Conservation (phyloP, 2,797 vertebrate genomes). For the Iguana delicatissima region DNA sequence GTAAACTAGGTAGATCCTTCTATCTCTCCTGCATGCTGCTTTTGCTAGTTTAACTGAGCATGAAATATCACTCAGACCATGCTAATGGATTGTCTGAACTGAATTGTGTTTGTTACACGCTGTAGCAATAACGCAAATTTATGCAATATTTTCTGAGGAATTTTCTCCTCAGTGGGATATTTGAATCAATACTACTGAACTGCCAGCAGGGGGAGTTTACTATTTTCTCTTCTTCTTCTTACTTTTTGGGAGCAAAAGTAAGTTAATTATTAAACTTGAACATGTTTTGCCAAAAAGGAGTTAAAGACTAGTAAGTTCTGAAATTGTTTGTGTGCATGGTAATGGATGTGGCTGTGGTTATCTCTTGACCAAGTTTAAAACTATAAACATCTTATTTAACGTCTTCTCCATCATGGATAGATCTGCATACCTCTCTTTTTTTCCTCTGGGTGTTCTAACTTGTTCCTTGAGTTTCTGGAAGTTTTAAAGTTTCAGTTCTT, state of each 20-base stretch:
- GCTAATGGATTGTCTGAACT: not conserved
- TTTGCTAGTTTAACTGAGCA: fast-evolving
- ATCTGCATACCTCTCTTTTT: not conserved
- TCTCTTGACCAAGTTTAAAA: not conserved
- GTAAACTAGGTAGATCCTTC: not conserved
- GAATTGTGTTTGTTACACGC: not conserved
- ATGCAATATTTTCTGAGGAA: not conserved
- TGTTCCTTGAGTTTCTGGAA: not conserved
- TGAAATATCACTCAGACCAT: fast-evolving
- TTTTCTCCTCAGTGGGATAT: not conserved
- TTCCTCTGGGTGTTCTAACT: conserved; percentile 5
- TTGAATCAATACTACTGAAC: not conserved
- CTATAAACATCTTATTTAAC: conserved; percentile 44
- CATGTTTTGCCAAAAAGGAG: not conserved
- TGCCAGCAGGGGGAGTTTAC: not conserved
- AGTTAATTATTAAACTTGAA: not conserved
- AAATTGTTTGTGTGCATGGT: not conserved
- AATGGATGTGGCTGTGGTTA: not conserved
- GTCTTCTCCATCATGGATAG: conserved; percentile 15
- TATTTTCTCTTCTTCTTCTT: not conserved
- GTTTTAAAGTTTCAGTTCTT: not conserved
- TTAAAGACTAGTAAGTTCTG: not conserved
- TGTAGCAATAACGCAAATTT: not conserved
- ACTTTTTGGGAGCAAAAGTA: not conserved
- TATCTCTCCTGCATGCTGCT: not conserved